phyloP scores from a whole-genome alignment of 2,113 vertebrate species.

The Phrynocephalus versicolor region DNA sequence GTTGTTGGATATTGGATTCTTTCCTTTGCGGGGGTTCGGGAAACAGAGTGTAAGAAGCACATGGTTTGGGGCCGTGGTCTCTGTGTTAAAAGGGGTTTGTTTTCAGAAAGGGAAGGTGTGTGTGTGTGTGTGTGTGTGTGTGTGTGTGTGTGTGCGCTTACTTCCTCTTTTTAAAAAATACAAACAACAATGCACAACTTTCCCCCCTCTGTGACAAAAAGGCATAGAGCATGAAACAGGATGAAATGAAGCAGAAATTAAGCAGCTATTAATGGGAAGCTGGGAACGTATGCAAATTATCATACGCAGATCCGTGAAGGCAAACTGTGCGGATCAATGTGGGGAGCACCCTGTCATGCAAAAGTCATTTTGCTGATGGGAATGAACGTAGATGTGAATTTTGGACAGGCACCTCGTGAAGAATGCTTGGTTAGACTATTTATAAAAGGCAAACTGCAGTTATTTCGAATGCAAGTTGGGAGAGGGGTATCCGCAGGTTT shows the following conservation, averaged over 20 bases:
- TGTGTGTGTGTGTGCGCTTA: not conserved
- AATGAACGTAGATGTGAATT: not conserved
- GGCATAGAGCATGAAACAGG: conserved; percentile 6
- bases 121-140: not conserved
- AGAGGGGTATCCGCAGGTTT: too few species aligned
- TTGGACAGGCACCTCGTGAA: not conserved
- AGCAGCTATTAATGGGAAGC: not conserved
- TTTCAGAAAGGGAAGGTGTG: not conserved
- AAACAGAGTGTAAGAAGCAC: too few species aligned
- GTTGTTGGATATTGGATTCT: too few species aligned
- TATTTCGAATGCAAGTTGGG: not conserved
- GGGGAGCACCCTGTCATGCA: not conserved
- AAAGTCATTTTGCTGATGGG: not conserved
- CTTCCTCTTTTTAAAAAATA: not conserved
- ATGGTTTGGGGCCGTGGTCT: not conserved
- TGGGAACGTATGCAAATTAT: not conserved
- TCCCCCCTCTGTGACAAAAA: conserved; percentile 17
- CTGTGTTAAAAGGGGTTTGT: not conserved
- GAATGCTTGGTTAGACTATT: not conserved
- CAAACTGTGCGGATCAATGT: not conserved
- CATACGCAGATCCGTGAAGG: not conserved
- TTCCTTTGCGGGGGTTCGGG: too few species aligned
- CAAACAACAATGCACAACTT: not conserved
- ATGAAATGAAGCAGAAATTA: conserved; percentile 10
- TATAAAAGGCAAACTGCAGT: not conserved